phyloP scores from a whole-genome alignment of 2,797 vertebrate genomes.

The Atherinosoma microstoma region DNA sequence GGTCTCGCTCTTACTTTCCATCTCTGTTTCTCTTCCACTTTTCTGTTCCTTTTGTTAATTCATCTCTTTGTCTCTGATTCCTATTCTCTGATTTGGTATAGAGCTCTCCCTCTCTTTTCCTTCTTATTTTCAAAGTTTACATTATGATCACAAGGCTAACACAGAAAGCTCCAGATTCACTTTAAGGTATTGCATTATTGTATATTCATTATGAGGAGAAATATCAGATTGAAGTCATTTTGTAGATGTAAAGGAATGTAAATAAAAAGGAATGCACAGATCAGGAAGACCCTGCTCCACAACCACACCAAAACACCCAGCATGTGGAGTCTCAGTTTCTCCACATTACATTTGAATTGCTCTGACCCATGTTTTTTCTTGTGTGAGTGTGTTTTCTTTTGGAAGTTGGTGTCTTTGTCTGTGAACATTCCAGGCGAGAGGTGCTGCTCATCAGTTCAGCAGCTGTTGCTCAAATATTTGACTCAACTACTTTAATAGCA shows the following conservation, averaged over 20 bases:
- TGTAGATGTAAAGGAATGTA: constrained; percentile 37
- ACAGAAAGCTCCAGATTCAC: constrained; percentile 35
- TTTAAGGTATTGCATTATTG: constrained; percentile 47
- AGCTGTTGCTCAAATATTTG: constrained; percentile 64
- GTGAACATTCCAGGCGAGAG: constrained; percentile 9
- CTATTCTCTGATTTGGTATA: constrained; percentile 45
- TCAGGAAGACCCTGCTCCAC: background rate
- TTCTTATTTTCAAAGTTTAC: constrained; percentile 50
- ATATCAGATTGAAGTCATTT: constrained; percentile 10
- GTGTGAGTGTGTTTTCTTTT: background rate
- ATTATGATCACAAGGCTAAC: constrained; percentile 37
- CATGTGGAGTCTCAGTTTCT: background rate
- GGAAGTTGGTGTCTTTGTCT: constrained; percentile 2
- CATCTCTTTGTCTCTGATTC: constrained; percentile 64
- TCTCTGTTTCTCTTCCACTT: constrained; percentile 31
- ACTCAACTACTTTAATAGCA: constrained; percentile 50
- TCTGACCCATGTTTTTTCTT: constrained; percentile 20
- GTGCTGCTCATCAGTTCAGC: constrained; percentile 43
- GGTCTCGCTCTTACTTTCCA: constrained; percentile 45
- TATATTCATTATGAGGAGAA: constrained; percentile 35
- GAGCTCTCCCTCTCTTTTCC: background rate
- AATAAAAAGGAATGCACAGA: constrained; percentile 41
- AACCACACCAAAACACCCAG: background rate
- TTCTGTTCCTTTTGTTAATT: constrained; percentile 53
- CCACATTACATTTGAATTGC: background rate